Conservation (phyloP, 2,888 invertebrate genomes). For the Cheilosia scutellata region DNA sequence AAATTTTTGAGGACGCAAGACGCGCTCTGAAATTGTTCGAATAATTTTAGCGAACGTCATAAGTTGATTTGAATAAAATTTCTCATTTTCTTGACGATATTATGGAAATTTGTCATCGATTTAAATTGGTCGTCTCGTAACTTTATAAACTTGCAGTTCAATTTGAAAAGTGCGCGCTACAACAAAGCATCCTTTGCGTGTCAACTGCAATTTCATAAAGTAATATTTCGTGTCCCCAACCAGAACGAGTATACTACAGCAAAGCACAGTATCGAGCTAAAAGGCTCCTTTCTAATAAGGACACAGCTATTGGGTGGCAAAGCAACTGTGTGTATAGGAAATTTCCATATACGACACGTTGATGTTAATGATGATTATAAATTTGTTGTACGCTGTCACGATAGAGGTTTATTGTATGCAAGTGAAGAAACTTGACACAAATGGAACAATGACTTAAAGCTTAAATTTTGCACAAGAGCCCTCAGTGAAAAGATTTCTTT, state of each 20-base stretch:
- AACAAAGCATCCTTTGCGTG: conserved; percentile 3
- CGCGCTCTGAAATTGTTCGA: background rate
- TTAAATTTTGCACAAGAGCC: too few relatives aligned
- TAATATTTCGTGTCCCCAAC: background rate
- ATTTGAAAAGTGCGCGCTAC: background rate
- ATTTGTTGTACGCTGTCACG: too few relatives aligned
- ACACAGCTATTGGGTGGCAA: too few relatives aligned
- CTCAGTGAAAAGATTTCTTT: too few relatives aligned
- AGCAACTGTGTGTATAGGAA: too few relatives aligned
- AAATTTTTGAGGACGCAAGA: background rate
- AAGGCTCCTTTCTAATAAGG: too few relatives aligned
- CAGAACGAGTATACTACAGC: background rate
- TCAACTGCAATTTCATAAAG: background rate
- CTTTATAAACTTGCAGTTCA: conserved; percentile 6
- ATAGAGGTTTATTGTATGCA: too few relatives aligned
- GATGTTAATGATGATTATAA: too few relatives aligned
- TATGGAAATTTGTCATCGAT: conserved; percentile 23
- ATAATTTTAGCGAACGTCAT: conserved; percentile 12
- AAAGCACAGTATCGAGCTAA: background rate
- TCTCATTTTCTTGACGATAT: background rate
- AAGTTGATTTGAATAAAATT: background rate
- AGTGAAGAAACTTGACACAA: too few relatives aligned
- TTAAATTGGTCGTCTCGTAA: background rate
- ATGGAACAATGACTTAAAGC: too few relatives aligned
- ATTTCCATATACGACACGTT: too few relatives aligned